phyloP scores from a whole-genome alignment of 2,888 invertebrate species.

The Hirtodrosophila trivittata region DNA sequence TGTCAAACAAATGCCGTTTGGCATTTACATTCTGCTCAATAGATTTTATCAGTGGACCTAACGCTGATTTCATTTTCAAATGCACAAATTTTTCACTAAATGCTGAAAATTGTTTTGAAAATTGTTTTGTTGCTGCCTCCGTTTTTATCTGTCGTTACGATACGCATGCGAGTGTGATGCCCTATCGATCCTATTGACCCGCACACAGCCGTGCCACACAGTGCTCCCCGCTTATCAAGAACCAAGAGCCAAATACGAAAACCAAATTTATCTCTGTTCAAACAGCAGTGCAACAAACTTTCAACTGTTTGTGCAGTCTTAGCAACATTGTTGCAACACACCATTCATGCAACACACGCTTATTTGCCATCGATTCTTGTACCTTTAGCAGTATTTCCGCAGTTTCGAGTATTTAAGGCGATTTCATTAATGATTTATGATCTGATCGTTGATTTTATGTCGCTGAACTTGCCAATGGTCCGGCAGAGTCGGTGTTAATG shows the following conservation, averaged over 20 bases:
- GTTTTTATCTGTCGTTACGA: constrained; percentile 51
- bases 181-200: constrained; percentile 54
- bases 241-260: constrained; percentile 11
- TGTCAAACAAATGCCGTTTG: constrained; percentile 59
- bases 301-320: constrained; percentile 72
- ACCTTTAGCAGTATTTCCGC: constrained; percentile 16
- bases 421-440: constrained; percentile 67
- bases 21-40: constrained; percentile 38
- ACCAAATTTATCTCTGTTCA: constrained; percentile 63
- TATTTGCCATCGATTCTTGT: constrained; percentile 43
- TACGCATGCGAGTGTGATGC: constrained; percentile 48
- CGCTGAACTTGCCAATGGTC: constrained; percentile 38
- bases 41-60: constrained; percentile 68
- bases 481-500: constrained; percentile 48
- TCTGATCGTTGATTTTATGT: constrained; percentile 18
- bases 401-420: constrained; percentile 25
- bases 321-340: constrained; percentile 74
- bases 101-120: constrained; percentile 27
- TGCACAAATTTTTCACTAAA: constrained; percentile 39
- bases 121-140: constrained; percentile 19
- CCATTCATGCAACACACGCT: constrained; percentile 49
- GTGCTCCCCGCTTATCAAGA: constrained; percentile 56
- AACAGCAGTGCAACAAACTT: constrained; percentile 69
- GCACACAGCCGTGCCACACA: constrained; percentile 7
- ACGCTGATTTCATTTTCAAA: constrained; percentile 51